Conservation (phyloP, 2,113 vertebrate genomes). For the Caranx ignobilis region DNA sequence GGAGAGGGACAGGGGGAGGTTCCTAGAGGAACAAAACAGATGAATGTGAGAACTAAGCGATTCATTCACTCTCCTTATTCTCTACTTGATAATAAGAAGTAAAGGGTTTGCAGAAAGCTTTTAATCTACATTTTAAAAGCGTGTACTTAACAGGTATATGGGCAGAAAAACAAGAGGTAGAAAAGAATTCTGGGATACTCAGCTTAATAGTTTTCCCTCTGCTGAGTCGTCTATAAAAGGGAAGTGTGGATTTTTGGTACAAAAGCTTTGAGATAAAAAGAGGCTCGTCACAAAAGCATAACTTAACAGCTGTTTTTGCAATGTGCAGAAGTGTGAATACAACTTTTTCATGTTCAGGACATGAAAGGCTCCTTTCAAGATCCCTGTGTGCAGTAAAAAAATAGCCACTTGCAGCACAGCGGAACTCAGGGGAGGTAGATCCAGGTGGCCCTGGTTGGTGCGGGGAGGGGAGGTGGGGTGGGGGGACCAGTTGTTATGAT, state of each 20-base stretch:
- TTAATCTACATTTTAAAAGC: conserved; percentile 17
- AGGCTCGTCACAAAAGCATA: conserved; percentile 43
- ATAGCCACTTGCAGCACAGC: conserved; percentile 32
- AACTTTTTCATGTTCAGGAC: conserved; percentile 51
- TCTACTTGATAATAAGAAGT: conserved; percentile 13
- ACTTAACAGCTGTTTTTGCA: conserved; percentile 67
- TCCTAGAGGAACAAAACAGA: conserved; percentile 34
- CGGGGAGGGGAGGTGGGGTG: too few species aligned
- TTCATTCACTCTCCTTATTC: not conserved
- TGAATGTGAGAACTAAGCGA: conserved; percentile 16
- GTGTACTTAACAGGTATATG: conserved; percentile 4
- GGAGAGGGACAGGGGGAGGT: not conserved
- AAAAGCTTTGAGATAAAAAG: conserved; percentile 45
- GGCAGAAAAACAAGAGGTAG: conserved; percentile 1
- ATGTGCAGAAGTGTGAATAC: conserved; percentile 54
- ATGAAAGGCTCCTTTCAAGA: conserved; percentile 65
- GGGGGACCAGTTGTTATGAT: not conserved
- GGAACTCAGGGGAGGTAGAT: conserved; percentile 35
- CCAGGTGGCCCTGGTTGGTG: conserved; percentile 52
- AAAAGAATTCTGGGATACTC: conserved; percentile 13
- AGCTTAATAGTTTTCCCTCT: conserved; percentile 30
- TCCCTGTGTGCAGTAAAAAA: conserved; percentile 58
- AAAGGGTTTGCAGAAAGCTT: conserved; percentile 19
- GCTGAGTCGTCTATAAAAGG: conserved; percentile 1
- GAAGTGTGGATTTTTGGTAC: conserved; percentile 31